Base-by-base conservation (phyloP, 2,113 vertebrate genomes). In the Festucalex cinctus region DNA sequence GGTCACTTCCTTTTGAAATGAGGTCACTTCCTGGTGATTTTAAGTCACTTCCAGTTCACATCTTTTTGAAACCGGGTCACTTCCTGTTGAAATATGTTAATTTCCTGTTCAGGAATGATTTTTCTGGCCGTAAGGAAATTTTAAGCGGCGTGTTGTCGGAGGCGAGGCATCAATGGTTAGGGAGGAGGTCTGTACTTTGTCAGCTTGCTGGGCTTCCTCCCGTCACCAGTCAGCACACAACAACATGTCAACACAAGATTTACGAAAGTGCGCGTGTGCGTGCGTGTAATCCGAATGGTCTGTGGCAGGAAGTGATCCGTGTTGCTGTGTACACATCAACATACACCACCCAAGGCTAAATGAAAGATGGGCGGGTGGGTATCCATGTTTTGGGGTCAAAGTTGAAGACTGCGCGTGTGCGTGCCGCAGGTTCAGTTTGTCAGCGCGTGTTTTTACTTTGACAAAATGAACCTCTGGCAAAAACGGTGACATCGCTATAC, bases 291-390 rank as follows among this genome's bases (percentile, higher is more conserved):
- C 81, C 79, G 66, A 64, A 22, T 63, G 64, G 70, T 76, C 74
- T 73, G 53, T 69, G 70, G 73, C 83, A 88, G 88, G 85, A 89
- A 86, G 82, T 79, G 88, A 83, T 83, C 85, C 79, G 46, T 88
- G 83, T 79, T 71, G 62, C 66, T 81, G 74, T 58, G 26, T 54
- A 80, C 83, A 83, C 78, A 85, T 82, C 86, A 89, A 88, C 85
- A 91, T 83, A 86, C 85, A 82, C 67, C 68, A 77, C 68, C 75
- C 28, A 9, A 60, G 49, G 46, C 57, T 2, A 5, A 56, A 49
- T 19, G 62, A 70, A 63, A 16, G 60, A 57, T 16, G 14, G 39
- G 39, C 19, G 13, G 54, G 58, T 10, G 63, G 13, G 57, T 60
- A 16, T 44, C 7, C 24, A 62, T 62, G 60, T 8, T n/a, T 63